Evolutionary conservation across 1,140 invertebrate species (phyloP), one percentile per base, ranked within the genome.

Genomic region (Sycobia sp.): DNA sequence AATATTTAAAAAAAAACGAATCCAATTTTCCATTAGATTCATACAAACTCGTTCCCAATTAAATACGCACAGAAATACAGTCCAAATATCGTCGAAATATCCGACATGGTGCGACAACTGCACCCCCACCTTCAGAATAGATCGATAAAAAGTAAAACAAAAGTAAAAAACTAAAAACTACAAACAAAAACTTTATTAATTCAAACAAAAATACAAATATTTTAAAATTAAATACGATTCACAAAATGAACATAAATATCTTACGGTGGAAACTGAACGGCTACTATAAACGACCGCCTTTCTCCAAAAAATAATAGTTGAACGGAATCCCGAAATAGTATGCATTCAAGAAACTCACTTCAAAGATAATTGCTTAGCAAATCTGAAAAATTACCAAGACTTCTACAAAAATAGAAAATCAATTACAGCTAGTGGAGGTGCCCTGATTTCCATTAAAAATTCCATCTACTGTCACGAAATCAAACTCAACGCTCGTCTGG

Each of bases 211-310:
- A 25, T 27, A n/a, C 44, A 47, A 27, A 39, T 39, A 39, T 14
- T 14, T 39, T 14, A 39, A 39, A 10, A 39, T 39, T 14, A 39
- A 34, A 7, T 34, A 14, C 7, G 14, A 9, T 39, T 10, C 9
- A 27, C 10, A 27, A 51, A 34, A 59, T 47, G 43, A 10, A 25
- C 4, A 29, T 13, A 0, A 65, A 39, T 13, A 55, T 66, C 4
- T 46, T 67, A 13, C 68, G 68, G 57, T 68, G 69, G 69, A 68
- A 70, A 32, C 36, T 67, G 8, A 68, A 67, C 36, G 65, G 66
- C 5, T 66, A 51, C 20, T 20, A 39, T 18, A 25, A 62, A 9
- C 51, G 60, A 25, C 29, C 25, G 46, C 39, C 47, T 9, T 57
- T 11, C 13, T 66, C 9, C 51, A n/a, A n/a, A n/a, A n/a, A n/a